Base-by-base conservation (phyloP, 2,888 invertebrate genomes). In the Rhingia campestris region DNA sequence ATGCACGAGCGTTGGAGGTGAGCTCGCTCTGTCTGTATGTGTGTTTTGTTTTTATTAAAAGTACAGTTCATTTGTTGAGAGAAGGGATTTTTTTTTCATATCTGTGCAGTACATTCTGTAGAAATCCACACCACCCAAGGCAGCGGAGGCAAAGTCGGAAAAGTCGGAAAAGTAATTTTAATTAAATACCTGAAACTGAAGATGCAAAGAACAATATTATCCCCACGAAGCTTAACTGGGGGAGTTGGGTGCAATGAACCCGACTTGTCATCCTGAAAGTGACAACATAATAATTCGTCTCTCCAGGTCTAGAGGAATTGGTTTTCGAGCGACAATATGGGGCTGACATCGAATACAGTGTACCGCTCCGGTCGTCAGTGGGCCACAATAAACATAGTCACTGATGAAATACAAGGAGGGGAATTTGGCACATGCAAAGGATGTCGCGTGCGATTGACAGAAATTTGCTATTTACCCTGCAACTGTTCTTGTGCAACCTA, bases 401-500 rank as follows among this genome's bases (percentile, higher is more conserved):
- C n/a, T 4, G 43, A 45, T 12, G n/a, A 45, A 45, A 45, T 39
- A 59, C 39, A n/a, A n/a, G n/a, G n/a, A n/a, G n/a, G n/a, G n/a
- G n/a, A n/a, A n/a, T n/a, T 66, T 66, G 67, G 33, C 12, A 7
- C 6, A 7, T 45, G 63, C 51, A 43, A 35, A 12, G 35, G 58
- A 67, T 63, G 64, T 81, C 66, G 43, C 58, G 14, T 81, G 76
- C 61, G 72, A 61, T 63, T 70, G 84, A 59, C 74, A 80, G 74
- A 58, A 74, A 74, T 59, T 82, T 73, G 56, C 73, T 12, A 74
- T 73, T 63, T 63, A 39, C 43, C 45, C 7, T 33, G 51, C 10
- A 51, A 7, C 22, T 64, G 30, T 3, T 6, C 49, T 30, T 49
- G 22, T 30, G 30, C 22, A 9, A 30, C 4, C 49, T 30, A 22